phyloP scores from a whole-genome alignment of 2,113 vertebrate species.

The Leiothrix lutea region DNA sequence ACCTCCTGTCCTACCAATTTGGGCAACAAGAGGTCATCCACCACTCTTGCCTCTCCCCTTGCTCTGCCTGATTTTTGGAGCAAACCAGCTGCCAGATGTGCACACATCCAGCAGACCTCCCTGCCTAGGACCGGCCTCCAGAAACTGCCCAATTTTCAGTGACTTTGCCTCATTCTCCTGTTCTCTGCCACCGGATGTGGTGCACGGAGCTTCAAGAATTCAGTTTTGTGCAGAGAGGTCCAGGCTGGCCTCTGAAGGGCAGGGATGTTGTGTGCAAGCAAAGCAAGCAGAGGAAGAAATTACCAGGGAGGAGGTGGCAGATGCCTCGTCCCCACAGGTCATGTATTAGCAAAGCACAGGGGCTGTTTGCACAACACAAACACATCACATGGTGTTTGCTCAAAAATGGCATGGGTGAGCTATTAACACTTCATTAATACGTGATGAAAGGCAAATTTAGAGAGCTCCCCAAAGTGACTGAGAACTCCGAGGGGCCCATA shows the following conservation, averaged over 20 bases:
- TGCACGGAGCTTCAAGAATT: neutral
- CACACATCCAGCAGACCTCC: neutral
- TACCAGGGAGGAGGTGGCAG: neutral
- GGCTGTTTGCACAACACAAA: constrained; percentile 10
- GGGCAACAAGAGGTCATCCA: neutral
- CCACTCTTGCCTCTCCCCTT: neutral
- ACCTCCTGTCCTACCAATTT: neutral
- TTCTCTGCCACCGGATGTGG: neutral
- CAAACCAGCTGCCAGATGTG: neutral
- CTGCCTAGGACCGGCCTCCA: neutral
- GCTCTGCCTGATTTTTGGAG: neutral
- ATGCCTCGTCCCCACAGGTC: neutral
- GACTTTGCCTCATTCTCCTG: neutral
- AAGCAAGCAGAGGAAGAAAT: neutral
- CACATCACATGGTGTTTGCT: constrained; percentile 4
- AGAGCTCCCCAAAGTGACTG: constrained; percentile 54
- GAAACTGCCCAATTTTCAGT: neutral
- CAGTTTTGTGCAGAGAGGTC: neutral
- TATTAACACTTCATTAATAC: constrained; percentile 64
- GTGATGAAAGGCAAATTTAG: constrained; percentile 58
- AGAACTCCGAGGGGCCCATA: neutral
- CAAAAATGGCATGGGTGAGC: constrained; percentile 44
- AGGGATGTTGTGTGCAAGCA: neutral
- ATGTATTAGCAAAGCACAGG: neutral
- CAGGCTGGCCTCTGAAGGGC: rapidly evolving